phyloP scores from a whole-genome alignment of 2,888 invertebrate species.

The Apamea anceps region DNA sequence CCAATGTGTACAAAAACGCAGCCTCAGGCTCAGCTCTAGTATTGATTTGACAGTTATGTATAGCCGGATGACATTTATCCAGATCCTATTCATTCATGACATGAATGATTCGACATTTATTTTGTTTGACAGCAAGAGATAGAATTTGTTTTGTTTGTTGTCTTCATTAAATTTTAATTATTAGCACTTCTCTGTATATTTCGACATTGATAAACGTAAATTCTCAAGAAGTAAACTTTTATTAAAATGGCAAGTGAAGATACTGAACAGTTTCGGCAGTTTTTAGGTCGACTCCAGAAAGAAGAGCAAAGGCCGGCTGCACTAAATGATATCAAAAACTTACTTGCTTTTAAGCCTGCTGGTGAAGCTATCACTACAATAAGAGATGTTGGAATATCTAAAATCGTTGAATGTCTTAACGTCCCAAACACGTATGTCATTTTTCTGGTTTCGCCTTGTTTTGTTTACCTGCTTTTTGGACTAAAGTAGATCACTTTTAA shows the following conservation, averaged over 20 bases:
- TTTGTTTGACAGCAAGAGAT: slow-evolving; percentile 32
- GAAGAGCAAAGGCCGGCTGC: slow-evolving; percentile 78
- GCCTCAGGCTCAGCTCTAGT: slow-evolving; percentile 9
- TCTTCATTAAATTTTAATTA: slow-evolving; percentile 6
- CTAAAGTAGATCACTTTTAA: background rate
- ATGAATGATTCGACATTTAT: slow-evolving; percentile 3
- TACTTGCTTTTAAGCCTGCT: slow-evolving; percentile 77
- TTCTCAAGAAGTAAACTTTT: background rate
- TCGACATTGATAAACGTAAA: slow-evolving; percentile 5
- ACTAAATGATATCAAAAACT: slow-evolving; percentile 82
- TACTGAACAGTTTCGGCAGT: slow-evolving; percentile 76
- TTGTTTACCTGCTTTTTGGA: slow-evolving; percentile 5
- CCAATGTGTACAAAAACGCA: background rate
- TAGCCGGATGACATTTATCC: background rate
- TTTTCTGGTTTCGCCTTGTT: background rate
- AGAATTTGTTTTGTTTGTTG: slow-evolving; percentile 40
- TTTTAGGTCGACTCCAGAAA: slow-evolving; percentile 76
- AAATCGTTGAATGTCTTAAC: slow-evolving; percentile 92
- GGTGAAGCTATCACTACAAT: slow-evolving; percentile 76
- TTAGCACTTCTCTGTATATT: background rate
- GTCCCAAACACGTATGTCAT: slow-evolving; percentile 80
- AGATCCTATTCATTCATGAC: background rate
- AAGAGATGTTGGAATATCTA: slow-evolving; percentile 87
- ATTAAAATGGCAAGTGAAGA: slow-evolving; percentile 74
- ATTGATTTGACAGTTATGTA: slow-evolving; percentile 1